Base-by-base conservation (phyloP, 2,797 vertebrate genomes). In the Merluccius polli region DNA sequence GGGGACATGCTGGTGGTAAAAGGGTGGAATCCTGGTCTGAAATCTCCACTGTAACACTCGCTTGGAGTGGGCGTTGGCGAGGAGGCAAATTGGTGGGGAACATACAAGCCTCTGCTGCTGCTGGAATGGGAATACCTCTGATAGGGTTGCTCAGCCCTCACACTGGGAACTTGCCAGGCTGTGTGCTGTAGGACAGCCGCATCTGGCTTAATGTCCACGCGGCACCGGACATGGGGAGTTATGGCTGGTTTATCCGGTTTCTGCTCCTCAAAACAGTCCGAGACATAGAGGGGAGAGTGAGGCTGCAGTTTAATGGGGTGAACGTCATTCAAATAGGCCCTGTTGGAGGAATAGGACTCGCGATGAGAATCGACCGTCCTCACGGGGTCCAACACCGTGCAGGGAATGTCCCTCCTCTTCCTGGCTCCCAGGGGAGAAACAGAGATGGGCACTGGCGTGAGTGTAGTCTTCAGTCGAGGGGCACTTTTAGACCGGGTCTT, bases 291-390 rank as follows among this genome's bases (percentile, higher is more conserved):
- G 0, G 97, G 97, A 0, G 96, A 90, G 59, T 98, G 95, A 0
- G 96, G 96, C 89, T 99, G 97, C 73, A 99, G 93, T 85, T 99
- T 99, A 87, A 95, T 97, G 31, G 97, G 97, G 78, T 99, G 97
- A n/a, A 99, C 95, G 82, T 99, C 97, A 2, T 97, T 98, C 80
- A 97, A 93, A 77, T 96, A 92, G 0, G 91, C 92, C 77, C 93
- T 94, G 85, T 92, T 93, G 0, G 95, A 90, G 0, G 91, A 85
- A 29, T 93, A 91, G 2, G 90, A 72, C 33, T 90, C 87, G 70
- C 95, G 92, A 0, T 95, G 95, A 0, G 86, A 90, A 74, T 96
- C 96, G 0, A 86, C 36, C 78, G 88, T 87, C 78, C 85, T 93
- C 10, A 91, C 83, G 0, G 91, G 84, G 48, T 95, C 94, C 72